A percentile compares a stretch with the other conserved stretches of the same genome.
phyloP scores from a whole-genome alignment of 2,113 vertebrate genomes.

The Cephalopterus ornatus region DNA sequence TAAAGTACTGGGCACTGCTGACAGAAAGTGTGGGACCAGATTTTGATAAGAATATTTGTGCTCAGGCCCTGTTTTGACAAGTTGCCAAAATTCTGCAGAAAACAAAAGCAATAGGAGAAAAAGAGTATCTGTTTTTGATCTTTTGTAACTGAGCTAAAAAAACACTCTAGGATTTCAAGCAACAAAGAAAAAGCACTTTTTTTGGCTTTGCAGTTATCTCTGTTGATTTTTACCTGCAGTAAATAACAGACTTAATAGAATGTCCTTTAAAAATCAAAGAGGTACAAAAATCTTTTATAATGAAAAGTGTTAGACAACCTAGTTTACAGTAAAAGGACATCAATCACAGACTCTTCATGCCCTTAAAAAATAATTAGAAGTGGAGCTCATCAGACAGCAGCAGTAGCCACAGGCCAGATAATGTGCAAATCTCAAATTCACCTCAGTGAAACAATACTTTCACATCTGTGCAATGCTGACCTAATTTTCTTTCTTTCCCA shows the following conservation, averaged over 20 bases:
- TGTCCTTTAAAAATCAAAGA: background rate
- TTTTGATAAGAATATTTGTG: conserved; percentile 44
- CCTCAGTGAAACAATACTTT: background rate
- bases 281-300: background rate
- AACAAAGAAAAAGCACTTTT: conserved; percentile 31
- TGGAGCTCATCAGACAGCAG: background rate
- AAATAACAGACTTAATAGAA: background rate
- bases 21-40: conserved; percentile 1
- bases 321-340: background rate
- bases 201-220: background rate
- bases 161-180: background rate
- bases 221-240: background rate
- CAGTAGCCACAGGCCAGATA: background rate
- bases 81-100: conserved; percentile 45
- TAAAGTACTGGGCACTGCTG: accelerated
- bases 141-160: conserved; percentile 42
- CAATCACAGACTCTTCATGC: background rate
- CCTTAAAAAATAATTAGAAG: conserved; percentile 35
- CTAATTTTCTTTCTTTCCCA: background rate
- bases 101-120: conserved; percentile 46
- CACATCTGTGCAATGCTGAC: background rate
- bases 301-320: background rate
- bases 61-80: conserved; percentile 28
- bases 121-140: conserved; percentile 25
- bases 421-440: background rate